Evolutionary conservation across 2,888 invertebrate species (phyloP), one percentile per base, ranked within the genome.

Genomic region (Tigriopus californicus): DNA sequence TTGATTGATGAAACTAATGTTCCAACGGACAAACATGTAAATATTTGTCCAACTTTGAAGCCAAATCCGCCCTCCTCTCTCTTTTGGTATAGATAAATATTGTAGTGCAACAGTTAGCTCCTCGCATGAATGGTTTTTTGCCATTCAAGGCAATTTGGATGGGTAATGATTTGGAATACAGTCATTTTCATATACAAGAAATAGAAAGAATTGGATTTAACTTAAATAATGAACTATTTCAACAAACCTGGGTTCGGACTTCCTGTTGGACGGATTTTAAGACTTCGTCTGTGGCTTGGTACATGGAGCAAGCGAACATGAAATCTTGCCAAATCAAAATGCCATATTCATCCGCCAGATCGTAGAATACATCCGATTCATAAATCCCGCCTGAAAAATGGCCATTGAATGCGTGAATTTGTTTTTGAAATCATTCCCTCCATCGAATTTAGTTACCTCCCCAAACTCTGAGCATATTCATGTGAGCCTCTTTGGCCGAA

Each of bases 241-340:
- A 15, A 44, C 51, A 6, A 13, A 54, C 54, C 41, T 54, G 54
- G 10, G 33, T 33, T 18, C 18, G 74, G 41, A 91, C 76, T 76
- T 98, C 97, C 6, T 72, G 69, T 53, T 72, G 70, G 0, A 94
- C 88, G 2, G 79, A 80, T 72, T 74, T 67, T 24, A 95, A 73
- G 72, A 87, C 97, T 1, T 76, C 74, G 0, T 72, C 66, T 61
- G 79, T 78, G 0, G 79, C 77, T 0, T 95, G 95, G 71, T 98
- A 98, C 82, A 97, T 84, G 20, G 85, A 79, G 68, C 91, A 94
- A 0, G 94, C 94, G 70, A 94, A 97, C 82, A 94, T 86, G 68
- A 95, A 82, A 71, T 97, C 97, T 22, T 98, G 95, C 95, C 95
- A 98, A 60, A 98, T 81, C 66, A 97, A 75, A 52, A 97, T 82